These are phyloP conservation scores for Cataglyphis cursor DNA, from an alignment of 2,888 invertebrate species.

Conservation along the genomic window DNA sequence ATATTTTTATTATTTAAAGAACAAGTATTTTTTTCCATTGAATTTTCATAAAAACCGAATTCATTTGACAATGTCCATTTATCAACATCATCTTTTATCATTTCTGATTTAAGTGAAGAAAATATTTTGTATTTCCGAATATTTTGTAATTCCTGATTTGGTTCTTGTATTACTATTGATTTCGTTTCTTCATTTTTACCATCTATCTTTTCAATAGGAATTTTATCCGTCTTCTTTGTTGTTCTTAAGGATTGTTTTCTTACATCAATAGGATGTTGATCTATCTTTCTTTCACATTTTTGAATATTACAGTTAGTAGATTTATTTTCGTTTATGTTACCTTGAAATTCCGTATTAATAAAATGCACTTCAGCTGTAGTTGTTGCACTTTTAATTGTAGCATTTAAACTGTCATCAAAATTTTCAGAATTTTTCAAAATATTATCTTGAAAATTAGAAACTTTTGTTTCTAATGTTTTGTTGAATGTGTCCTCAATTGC, in stretches of 20 bases:
- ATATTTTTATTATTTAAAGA: neutral
- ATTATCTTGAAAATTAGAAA: conserved; percentile 3
- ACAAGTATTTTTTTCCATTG: neutral
- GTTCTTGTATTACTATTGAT: neutral
- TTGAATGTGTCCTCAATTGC: neutral
- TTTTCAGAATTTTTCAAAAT: neutral
- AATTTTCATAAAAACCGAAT: neutral
- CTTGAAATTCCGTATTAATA: neutral
- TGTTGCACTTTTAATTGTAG: neutral
- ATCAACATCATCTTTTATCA: neutral
- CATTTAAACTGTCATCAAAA: neutral
- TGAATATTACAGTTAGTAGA: neutral
- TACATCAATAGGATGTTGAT: neutral
- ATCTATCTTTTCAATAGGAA: neutral
- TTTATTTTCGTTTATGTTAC: neutral
- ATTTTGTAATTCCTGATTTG: neutral
- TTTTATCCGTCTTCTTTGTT: neutral
- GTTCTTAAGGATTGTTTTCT: neutral
- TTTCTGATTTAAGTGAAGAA: neutral
- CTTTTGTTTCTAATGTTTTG: neutral
- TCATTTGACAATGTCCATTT: neutral
- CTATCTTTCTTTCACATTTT: neutral
- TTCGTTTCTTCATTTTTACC: neutral
- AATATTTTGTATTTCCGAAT: neutral
- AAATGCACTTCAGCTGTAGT: neutral